These are phyloP conservation scores for Gymnothorax reevesii DNA, from an alignment of 2,797 vertebrate species.

Conservation along the genomic window DNA sequence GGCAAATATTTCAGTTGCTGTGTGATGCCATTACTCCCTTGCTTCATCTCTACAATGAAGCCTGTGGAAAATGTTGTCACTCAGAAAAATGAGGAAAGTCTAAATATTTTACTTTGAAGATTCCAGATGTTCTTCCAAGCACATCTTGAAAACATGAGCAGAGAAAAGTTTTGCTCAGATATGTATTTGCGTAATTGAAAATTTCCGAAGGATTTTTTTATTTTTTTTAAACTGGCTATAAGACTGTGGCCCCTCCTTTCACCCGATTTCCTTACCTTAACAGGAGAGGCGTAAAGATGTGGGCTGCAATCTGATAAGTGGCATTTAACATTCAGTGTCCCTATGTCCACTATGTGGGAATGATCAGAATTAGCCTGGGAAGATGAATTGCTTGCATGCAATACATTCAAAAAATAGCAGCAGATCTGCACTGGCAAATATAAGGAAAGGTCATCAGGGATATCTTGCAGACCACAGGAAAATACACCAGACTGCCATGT, in stretches of 20 bases:
- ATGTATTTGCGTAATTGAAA: background rate
- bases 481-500: background rate
- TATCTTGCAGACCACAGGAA: background rate
- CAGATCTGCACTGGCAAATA: background rate
- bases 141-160: background rate
- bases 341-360: background rate
- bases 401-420: background rate
- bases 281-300: too few species aligned
- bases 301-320: background rate
- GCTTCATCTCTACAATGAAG: slow-evolving; percentile 26
- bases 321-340: too few species aligned
- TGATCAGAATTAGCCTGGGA: background rate
- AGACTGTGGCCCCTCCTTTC: background rate
- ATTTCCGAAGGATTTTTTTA: background rate
- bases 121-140: slow-evolving; percentile 24
- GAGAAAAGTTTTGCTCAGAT: background rate
- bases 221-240: background rate
- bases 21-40: slow-evolving; percentile 33
- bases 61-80: slow-evolving; percentile 7
- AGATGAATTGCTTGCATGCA: background rate
- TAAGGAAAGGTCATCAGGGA: background rate
- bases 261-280: background rate
- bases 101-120: slow-evolving; percentile 27
- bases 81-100: slow-evolving; percentile 9
- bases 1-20: slow-evolving; percentile 36